Base-by-base conservation (phyloP, 1,140 invertebrate species). In the Drosophila nasuta region DNA sequence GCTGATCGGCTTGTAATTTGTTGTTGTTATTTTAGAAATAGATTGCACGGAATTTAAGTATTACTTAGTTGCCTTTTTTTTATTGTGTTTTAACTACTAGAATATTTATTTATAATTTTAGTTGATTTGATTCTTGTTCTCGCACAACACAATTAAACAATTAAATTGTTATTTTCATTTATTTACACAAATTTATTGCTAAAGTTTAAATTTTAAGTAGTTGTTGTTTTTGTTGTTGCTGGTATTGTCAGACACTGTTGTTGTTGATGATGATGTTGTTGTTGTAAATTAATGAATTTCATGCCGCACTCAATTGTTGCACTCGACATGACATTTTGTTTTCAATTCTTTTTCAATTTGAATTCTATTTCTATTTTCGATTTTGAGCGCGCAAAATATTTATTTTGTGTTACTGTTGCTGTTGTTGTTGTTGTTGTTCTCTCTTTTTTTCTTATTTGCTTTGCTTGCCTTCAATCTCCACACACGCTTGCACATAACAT, bases 21-120 rank as follows among this genome's bases (percentile, higher is more conserved):
- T 62, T 82, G 59, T 65, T 82, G 25, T 78, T 88, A 89, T 89
- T 89, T 89, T 89, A 89, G 81, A 89, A 89, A 89, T 89, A 89
- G 85, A 89, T 89, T 89, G 85, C 85, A 89, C 85, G 86, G 81
- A 80, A 66, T 88, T 87, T 76, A 81, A 82, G 78, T 73, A 48
- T 79, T 81, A 70, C 63, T 76, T 89, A 89, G 59, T 62, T 79
- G 75, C 62, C 67, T 63, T 59, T 70, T 70, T 41, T 33, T 51
- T 51, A 38, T 38, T 38, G 35, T 33, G 48, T 82, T 70, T 25
- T 75, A 65, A 75, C 77, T 86, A 85, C 82, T 87, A 86, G 76
- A 87, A 88, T 87, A 82, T 74, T 85, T 73, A 83, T 65, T 58
- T 79, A 72, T 63, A 75, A 78, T 77, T 25, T 83, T 77, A 70